Evolutionary conservation across 2,888 invertebrate species (phyloP).

Genomic region (Cyclophora punctaria): DNA sequence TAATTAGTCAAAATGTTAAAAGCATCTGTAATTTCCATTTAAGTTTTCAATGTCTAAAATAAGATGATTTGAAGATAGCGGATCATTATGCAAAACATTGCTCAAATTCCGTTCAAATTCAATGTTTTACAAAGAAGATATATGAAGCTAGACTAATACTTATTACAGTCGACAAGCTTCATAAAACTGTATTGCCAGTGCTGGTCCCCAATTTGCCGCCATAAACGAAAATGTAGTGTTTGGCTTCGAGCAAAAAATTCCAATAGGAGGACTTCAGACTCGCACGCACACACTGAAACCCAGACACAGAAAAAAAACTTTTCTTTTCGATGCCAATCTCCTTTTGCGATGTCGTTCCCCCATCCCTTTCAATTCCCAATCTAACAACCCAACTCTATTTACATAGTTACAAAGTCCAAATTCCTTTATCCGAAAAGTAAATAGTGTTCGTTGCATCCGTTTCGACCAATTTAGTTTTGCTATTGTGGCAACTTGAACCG

Average conservation of each 20-base stretch:
- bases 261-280: conserved; percentile 13
- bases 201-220: conserved; percentile 9
- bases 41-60: too few relatives aligned
- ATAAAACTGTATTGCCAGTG: conserved; percentile 10
- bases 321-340: conserved; percentile 27
- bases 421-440: conserved; percentile 9
- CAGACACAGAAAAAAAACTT: conserved; percentile 27
- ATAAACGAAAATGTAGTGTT: conserved; percentile 9
- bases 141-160: background rate
- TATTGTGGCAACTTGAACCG: conserved; percentile 3
- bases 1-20: too few relatives aligned
- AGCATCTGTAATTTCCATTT: too few relatives aligned
- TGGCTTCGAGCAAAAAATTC: conserved; percentile 15
- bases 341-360: conserved; percentile 30
- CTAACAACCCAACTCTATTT: conserved; percentile 9
- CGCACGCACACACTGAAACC: conserved; percentile 15
- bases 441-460: conserved; percentile 8
- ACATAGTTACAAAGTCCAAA: conserved; percentile 18
- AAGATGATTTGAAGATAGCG: too few relatives aligned
- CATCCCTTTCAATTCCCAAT: conserved; percentile 16
- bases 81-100: too few relatives aligned
- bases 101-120: too few relatives aligned
- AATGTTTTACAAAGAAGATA: too few relatives aligned
- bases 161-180: conserved; percentile 10
- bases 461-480: conserved; percentile 1